phyloP scores from a whole-genome alignment of 2,113 vertebrate species.

The Microtus oregoni region DNA sequence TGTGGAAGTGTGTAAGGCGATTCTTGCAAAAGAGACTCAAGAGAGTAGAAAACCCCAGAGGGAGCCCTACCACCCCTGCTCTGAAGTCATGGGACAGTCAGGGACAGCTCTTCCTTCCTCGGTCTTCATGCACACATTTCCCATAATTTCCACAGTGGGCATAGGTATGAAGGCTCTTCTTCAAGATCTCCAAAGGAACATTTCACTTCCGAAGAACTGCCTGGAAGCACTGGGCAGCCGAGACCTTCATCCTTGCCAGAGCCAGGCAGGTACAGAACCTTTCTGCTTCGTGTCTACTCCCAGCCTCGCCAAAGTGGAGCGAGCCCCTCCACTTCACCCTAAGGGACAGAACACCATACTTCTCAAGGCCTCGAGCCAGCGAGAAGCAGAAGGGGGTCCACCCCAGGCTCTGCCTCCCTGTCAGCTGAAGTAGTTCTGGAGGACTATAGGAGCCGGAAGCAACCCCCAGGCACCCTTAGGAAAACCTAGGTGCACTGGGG shows the following conservation, averaged over 20 bases:
- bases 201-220: fast-evolving
- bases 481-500: not conserved
- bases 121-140: fast-evolving
- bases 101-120: fast-evolving
- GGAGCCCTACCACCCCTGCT: fast-evolving
- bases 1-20: fast-evolving
- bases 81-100: fast-evolving
- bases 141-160: fast-evolving
- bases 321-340: not conserved
- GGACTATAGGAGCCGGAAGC: not conserved
- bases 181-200: not conserved
- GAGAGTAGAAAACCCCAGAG: fast-evolving
- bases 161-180: not conserved
- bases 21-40: not conserved
- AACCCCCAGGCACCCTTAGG: not conserved
- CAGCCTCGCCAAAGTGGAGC: not conserved
- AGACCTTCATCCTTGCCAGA: not conserved
- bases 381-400: too few relatives aligned
- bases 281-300: not conserved
- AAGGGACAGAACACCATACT: not conserved
- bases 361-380: fast-evolving
- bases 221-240: too few relatives aligned
- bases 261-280: too few relatives aligned
- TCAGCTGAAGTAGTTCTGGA: too few relatives aligned
- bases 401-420: fast-evolving